Base-by-base conservation (phyloP, 1,140 invertebrate genomes). In the Heterodera carotae region DNA sequence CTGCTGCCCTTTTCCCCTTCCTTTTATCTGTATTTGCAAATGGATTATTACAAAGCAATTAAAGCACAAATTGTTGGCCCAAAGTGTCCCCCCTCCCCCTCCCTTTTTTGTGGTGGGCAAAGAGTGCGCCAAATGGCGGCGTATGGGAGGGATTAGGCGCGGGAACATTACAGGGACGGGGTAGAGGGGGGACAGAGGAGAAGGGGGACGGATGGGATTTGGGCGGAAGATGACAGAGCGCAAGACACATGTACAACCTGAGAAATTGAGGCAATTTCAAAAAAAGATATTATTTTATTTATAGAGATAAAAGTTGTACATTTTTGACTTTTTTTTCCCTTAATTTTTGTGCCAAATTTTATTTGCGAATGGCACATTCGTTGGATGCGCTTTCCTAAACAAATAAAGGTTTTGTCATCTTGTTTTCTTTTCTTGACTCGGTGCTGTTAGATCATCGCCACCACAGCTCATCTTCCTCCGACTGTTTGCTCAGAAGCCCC, bases 1-100 rank as follows among this genome's bases (percentile, higher is more conserved):
- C 12, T 43, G 39, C 12, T 2, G 6, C 39, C 39, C 39, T 43
- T 43, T 43, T 43, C 39, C 39, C 6, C 12, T 43, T 43, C 39
- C 39, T 43, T 2, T 43, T 43, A 8, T 43, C 39, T 22, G 15
- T 56, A 56, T 56, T 56, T 56, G 48, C 48, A 18, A 22, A 56
- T 56, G 48, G 48, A 56, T 56, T 56, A 56, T 56, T 15, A 56
- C 48, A 56, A 56, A 56, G 48, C 48, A 56, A 56, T 56, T 56
- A 56, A 56, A 56, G 48, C 48, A 18, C 48, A 56, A 56, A 56
- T 56, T 56, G 48, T 22, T 4, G 48, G 48, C 15, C 15, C 15
- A 56, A 5, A 5, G 48, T 15, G 48, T 15, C 48, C 18, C 48
- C n/a, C n/a, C n/a, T n/a, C n/a, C n/a, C n/a, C n/a, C n/a, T n/a